phyloP scores from a whole-genome alignment of 1,140 invertebrate species.

The Anagrus nilaparvatae region DNA sequence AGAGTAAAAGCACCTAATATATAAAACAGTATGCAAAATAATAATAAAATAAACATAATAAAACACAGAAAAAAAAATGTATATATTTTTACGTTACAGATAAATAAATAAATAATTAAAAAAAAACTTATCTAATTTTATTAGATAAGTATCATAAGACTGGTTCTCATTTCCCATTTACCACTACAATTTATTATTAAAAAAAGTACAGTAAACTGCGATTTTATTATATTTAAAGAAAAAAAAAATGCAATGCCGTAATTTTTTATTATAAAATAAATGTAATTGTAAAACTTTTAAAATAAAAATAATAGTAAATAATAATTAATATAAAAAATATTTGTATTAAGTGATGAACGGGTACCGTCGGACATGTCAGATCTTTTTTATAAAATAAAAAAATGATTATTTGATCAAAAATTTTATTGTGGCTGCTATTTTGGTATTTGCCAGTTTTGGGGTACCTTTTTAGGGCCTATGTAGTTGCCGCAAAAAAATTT shows the following conservation, averaged over 20 bases:
- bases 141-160: conserved; percentile 44
- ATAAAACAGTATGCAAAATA: no score
- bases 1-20: conserved; percentile 46
- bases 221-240: conserved; percentile 14
- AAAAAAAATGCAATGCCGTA: conserved; percentile 42
- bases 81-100: conserved; percentile 47
- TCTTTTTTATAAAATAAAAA: no score
- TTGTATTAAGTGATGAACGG: conserved; percentile 41
- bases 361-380: conserved; percentile 29
- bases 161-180: conserved; percentile 43
- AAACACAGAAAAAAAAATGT: no score
- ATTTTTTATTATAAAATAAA: conserved; percentile 33
- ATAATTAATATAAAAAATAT: no score
- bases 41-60: no score
- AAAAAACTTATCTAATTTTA: no score
- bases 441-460: no score
- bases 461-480: no score
- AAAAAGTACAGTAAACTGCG: background rate
- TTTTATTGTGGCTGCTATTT: conserved; percentile 7
- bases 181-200: background rate
- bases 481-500: no score
- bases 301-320: no score
- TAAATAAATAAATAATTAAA: no score
- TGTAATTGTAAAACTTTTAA: conserved; percentile 42
- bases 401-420: no score